Evolutionary conservation across 2,888 invertebrate genomes (phyloP), one percentile per base, ranked within the genome.

Genomic region (Eupelmus urozonus): DNA sequence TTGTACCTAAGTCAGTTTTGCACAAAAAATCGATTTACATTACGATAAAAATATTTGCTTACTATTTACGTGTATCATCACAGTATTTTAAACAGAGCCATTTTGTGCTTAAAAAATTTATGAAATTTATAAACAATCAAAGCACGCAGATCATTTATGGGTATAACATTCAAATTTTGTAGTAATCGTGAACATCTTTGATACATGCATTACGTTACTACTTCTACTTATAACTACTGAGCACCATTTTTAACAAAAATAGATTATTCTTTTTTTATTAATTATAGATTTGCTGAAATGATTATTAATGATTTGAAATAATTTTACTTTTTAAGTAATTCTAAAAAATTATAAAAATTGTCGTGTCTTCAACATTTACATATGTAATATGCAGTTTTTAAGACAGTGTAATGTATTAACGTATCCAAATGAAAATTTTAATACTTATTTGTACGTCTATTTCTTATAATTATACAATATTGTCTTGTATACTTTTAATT

Each of bases 211-310:
- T 16, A 13, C 45, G 9, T 4, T 45, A n/a, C 16, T 45, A 34
- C 55, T 49, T 29, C 57, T 62, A 40, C 49, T 40, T 76, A 71
- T 18, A 69, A 40, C 57, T 76, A 63, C 59, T 49, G 69, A 76
- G 76, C 70, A 76, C 70, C 69, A 49, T 65, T 65, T 65, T 49
- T 76, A 70, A 65, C 23, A 70, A 76, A 76, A 76, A 76, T 76
- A 76, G 16, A 70, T 20, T 60, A 20, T 63, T 63, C 60, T 51
- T 23, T 62, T 62, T 42, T 57, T 45, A 29, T 29, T 23, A 34
- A 11, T 66, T 29, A 49, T 7, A 16, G n/a, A n/a, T n/a, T n/a
- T n/a, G n/a, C n/a, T n/a, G n/a, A n/a, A n/a, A n/a, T n/a, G n/a
- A n/a, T n/a, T n/a, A n/a, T n/a, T n/a, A n/a, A n/a, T n/a, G n/a